Evolutionary conservation across 1,140 invertebrate species (phyloP).

Genomic region (Drosophila lowei): DNA sequence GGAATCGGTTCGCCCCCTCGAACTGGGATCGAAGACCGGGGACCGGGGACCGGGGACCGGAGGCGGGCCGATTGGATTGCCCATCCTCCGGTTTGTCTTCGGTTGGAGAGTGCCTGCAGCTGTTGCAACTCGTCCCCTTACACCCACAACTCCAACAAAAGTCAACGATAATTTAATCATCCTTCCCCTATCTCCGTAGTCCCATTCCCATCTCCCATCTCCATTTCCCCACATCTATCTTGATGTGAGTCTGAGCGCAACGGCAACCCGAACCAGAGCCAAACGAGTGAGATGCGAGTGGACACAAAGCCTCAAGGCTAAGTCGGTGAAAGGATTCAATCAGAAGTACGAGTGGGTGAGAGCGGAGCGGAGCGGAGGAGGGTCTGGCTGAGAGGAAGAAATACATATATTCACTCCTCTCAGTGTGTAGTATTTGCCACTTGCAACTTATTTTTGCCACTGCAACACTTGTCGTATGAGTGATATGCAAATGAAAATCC

Average conservation of each 20-base stretch:
- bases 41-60: too few species aligned
- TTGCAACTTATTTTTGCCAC: slow-evolving; percentile 13
- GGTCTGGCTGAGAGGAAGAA: background rate
- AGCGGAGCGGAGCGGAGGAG: too few species aligned
- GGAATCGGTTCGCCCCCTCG: too few species aligned
- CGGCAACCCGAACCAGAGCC: too few species aligned
- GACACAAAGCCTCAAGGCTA: slow-evolving; percentile 37
- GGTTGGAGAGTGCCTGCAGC: slow-evolving; percentile 32
- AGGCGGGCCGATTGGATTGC: background rate
- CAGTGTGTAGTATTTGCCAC: slow-evolving; percentile 26
- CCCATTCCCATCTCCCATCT: background rate
- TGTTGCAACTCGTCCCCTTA: background rate
- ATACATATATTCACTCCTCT: too few species aligned
- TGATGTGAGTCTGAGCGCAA: background rate
- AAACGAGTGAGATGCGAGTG: too few species aligned
- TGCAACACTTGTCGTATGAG: slow-evolving; percentile 40
- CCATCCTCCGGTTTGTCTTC: slow-evolving; percentile 27
- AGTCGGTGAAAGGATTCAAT: slow-evolving; percentile 26
- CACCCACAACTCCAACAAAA: slow-evolving; percentile 36
- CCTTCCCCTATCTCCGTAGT: slow-evolving; percentile 5
- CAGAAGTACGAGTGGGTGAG: background rate
- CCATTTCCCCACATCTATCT: background rate
- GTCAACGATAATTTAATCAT: slow-evolving; percentile 55
- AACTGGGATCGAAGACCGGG: too few species aligned
- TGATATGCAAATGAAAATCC: slow-evolving; percentile 50